Conservation (phyloP, 2,888 invertebrate genomes). For the Rugalucina vietnamica region DNA sequence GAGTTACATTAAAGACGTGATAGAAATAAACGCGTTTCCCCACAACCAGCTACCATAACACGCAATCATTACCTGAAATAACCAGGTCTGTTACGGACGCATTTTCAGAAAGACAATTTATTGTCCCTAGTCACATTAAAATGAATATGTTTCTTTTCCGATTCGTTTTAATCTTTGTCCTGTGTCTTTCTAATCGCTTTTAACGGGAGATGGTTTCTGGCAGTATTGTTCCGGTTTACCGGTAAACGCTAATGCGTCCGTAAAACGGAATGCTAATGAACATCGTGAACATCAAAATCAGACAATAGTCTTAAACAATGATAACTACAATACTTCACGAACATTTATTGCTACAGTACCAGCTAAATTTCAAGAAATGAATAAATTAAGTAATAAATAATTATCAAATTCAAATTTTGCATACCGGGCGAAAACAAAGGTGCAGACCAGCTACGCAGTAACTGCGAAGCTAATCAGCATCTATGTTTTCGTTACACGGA, state of each 20-base stretch:
- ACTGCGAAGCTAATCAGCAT: too few species aligned
- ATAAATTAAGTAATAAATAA: too few species aligned
- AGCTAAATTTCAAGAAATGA: too few species aligned
- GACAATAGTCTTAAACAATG: not conserved
- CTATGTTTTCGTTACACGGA: too few species aligned
- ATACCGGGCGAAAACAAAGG: too few species aligned
- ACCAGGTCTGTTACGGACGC: not conserved
- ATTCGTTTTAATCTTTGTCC: conserved; percentile 14
- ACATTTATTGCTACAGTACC: too few species aligned
- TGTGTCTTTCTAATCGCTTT: not conserved
- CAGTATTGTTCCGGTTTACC: not conserved
- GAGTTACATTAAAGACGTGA: too few species aligned
- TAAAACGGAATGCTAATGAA: not conserved
- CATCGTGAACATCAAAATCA: not conserved
- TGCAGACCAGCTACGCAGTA: too few species aligned
- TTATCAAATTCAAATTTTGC: too few species aligned
- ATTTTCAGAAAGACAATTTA: not conserved
- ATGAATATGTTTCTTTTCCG: conserved; percentile 10
- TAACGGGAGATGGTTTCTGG: not conserved
- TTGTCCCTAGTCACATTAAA: not conserved
- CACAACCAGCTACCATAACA: too few species aligned
- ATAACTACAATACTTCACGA: too few species aligned
- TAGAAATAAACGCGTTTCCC: too few species aligned
- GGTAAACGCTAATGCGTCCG: not conserved
- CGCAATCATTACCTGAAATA: not conserved